phyloP scores from a whole-genome alignment of 2,888 invertebrate species.

The Tinea semifulvella region DNA sequence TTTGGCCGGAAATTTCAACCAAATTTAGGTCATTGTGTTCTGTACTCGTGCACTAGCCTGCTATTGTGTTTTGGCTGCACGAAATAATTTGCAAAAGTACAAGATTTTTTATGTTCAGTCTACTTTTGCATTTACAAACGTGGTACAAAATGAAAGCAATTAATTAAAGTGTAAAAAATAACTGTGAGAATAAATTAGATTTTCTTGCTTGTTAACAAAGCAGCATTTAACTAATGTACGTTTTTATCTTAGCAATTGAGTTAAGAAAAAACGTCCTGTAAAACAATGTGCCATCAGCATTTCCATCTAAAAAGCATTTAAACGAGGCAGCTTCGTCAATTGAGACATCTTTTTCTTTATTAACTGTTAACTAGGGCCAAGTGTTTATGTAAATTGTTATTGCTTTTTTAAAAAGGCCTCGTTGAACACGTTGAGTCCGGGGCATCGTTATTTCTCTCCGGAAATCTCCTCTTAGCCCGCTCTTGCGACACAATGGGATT shows the following conservation, averaged over 20 bases:
- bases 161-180: not conserved
- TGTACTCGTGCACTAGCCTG: not conserved
- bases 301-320: constrained; percentile 57
- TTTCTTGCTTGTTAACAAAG: constrained; percentile 8
- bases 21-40: constrained; percentile 54
- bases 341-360: constrained; percentile 61
- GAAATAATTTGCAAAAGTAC: not conserved
- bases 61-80: constrained; percentile 4
- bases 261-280: constrained; percentile 38
- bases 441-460: constrained; percentile 46
- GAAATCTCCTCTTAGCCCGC: constrained; percentile 44
- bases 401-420: constrained; percentile 60
- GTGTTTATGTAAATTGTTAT: constrained; percentile 67
- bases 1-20: constrained; percentile 35
- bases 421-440: constrained; percentile 56
- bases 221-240: constrained; percentile 3
- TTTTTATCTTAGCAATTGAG: constrained; percentile 20
- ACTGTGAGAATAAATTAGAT: not conserved
- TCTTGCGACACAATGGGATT: constrained; percentile 61
- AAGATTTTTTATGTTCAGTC: not conserved
- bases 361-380: constrained; percentile 64
- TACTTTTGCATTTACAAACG: no score
- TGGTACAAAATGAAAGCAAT: no score
- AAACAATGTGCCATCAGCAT: constrained; percentile 55
- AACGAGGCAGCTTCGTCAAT: constrained; percentile 50